Conservation (phyloP, 2,113 vertebrate genomes). For the Uria aalge region DNA sequence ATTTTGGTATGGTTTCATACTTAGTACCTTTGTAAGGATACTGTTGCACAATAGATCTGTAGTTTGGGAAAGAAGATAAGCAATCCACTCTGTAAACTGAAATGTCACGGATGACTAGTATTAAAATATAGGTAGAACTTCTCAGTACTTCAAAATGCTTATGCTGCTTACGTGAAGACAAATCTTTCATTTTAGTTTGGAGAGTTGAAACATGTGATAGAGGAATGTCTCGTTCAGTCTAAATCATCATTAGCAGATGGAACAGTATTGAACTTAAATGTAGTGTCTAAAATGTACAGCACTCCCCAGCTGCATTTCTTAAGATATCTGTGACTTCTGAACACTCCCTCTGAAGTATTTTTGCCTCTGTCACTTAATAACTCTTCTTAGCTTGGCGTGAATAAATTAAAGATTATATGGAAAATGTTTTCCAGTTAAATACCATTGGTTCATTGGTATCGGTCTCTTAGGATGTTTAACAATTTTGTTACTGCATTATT, state of each 20-base stretch:
- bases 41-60: background rate
- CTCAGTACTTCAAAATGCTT: background rate
- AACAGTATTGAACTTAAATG: conserved; percentile 39
- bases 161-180: background rate
- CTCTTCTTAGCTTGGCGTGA: background rate
- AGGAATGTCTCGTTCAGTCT: background rate
- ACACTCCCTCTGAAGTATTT: conserved; percentile 14
- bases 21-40: conserved; percentile 1
- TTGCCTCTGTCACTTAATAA: conserved; percentile 31
- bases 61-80: background rate
- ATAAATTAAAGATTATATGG: background rate
- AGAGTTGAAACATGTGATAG: background rate
- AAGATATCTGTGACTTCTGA: background rate
- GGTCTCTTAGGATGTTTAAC: conserved; percentile 6
- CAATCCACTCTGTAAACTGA: background rate
- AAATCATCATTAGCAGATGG: background rate
- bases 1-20: background rate
- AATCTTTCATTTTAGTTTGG: background rate
- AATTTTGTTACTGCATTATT: background rate
- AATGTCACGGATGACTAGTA: background rate
- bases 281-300: conserved; percentile 5
- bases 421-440: conserved; percentile 2
- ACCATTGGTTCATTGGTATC: background rate
- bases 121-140: background rate
- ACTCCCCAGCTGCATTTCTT: conserved; percentile 19